phyloP scores from a whole-genome alignment of 2,888 invertebrate species.

The Andrena camellia region DNA sequence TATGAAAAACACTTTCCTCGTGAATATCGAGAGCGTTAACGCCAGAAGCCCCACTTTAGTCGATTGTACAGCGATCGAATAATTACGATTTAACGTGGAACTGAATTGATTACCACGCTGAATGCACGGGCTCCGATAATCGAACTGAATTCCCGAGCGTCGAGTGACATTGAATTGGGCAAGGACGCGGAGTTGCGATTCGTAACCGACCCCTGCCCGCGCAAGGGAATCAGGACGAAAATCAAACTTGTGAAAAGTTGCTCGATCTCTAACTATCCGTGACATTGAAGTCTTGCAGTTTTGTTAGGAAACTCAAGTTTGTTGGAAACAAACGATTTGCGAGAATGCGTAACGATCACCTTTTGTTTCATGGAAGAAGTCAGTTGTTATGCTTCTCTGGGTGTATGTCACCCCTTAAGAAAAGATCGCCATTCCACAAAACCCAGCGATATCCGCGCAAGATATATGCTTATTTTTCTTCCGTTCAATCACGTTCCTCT shows the following conservation, averaged over 20 bases:
- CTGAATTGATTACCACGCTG: constrained; percentile 18
- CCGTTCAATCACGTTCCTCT: too few relatives aligned
- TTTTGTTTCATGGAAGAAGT: too few relatives aligned
- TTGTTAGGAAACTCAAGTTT: too few relatives aligned
- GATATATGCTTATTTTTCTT: too few relatives aligned
- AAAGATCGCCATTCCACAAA: too few relatives aligned
- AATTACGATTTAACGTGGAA: background rate
- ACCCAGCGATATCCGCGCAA: too few relatives aligned
- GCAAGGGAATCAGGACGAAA: background rate
- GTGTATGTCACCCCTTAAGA: too few relatives aligned
- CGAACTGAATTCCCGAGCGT: constrained; percentile 8
- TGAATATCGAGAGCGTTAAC: background rate
- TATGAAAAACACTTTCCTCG: background rate
- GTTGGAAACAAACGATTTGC: too few relatives aligned
- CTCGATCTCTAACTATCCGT: background rate
- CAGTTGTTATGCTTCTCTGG: too few relatives aligned
- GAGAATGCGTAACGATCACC: too few relatives aligned
- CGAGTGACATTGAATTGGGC: background rate
- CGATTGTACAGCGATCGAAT: background rate
- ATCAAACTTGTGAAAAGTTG: background rate
- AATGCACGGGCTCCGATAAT: constrained; percentile 9
- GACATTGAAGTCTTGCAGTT: too few relatives aligned
- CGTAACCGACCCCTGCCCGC: background rate
- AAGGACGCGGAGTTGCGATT: background rate
- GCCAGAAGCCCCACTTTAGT: background rate